Base-by-base conservation (phyloP, 2,888 invertebrate genomes). In the Hoplodrina blanda region DNA sequence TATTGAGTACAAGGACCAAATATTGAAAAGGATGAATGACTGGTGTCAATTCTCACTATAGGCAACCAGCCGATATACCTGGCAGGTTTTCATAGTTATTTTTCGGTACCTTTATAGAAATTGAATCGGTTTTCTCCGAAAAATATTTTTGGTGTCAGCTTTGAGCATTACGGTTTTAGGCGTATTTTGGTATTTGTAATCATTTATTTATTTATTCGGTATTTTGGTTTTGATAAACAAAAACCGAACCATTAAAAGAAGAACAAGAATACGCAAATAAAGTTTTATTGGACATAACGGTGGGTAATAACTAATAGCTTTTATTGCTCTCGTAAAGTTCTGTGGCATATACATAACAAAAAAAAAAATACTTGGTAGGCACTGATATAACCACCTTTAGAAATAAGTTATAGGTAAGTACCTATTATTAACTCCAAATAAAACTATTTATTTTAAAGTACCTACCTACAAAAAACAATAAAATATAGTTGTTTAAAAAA, bases 241-340 rank as follows among this genome's bases (percentile, higher is more conserved):
- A 66, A 25, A 71, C 57, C 13, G 53, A 19, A 8, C 41, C 19
- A 55, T 63, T 62, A 59, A 37, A 63, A 55, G 41, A 52, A 49
- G 11, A 53, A 64, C 60, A 63, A 66, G 67, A 62, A 81, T 73
- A 73, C 69, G 53, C 46, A 73, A 69, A 78, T 73, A 78, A 80
- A 78, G 7, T 78, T 78, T 73, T 81, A 81, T 68, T 69, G 44
- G 20, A 49, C 50, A 15, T 59, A 68, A 55, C 61, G 13, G 25
- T 57, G 15, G 59, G 62, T 50, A 66, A 66, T 67, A 69, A 73
- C 59, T 67, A 67, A 69, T 78, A 37, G 49, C 10, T 63, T 81
- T 69, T 79, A 81, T 67, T 33, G 19, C 50, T 50, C 41, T 66
- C 49, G 19, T 52, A 61, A 57, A 41, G 53, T 76, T 63, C 65